phyloP scores from a whole-genome alignment of 2,797 vertebrate genomes.

The Melanotaenia trifasciata region DNA sequence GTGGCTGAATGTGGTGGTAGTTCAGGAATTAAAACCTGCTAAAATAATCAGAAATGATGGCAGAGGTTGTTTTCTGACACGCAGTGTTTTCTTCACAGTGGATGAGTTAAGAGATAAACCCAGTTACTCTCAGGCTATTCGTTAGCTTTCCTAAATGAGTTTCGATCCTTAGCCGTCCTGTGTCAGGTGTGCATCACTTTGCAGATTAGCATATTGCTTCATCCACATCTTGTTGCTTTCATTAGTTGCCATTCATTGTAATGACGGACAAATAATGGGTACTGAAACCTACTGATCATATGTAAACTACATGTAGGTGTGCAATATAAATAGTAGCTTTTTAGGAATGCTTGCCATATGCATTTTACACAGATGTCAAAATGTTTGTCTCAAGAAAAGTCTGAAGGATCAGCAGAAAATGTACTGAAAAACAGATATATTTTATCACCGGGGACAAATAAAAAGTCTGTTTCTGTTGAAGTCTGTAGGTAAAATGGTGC shows the following conservation, averaged over 20 bases:
- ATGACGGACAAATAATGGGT: constrained; percentile 5
- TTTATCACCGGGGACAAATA: no score
- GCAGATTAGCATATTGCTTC: constrained; percentile 55
- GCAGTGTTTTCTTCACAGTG: neutral
- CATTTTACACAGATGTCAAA: neutral
- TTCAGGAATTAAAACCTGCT: neutral
- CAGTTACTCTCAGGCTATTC: constrained; percentile 28
- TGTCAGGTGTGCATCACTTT: constrained; percentile 24
- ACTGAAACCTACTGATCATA: constrained; percentile 27
- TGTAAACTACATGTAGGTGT: neutral
- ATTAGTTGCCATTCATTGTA: constrained; percentile 34
- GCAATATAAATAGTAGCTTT: neutral
- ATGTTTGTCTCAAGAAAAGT: neutral
- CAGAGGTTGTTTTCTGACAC: neutral
- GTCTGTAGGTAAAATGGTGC: neutral
- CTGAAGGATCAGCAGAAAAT: neutral
- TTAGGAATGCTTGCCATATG: neutral
- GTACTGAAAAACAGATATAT: neutral
- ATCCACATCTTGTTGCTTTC: constrained; percentile 34
- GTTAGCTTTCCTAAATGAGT: constrained; percentile 38
- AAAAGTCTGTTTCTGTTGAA: neutral
- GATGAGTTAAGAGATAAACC: constrained; percentile 22
- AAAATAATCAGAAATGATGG: neutral
- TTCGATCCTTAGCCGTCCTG: constrained; percentile 41
- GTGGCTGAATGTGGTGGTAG: neutral